Evolutionary conservation across 2,113 vertebrate genomes (phyloP).

Genomic region (Chunga burmeisteri): DNA sequence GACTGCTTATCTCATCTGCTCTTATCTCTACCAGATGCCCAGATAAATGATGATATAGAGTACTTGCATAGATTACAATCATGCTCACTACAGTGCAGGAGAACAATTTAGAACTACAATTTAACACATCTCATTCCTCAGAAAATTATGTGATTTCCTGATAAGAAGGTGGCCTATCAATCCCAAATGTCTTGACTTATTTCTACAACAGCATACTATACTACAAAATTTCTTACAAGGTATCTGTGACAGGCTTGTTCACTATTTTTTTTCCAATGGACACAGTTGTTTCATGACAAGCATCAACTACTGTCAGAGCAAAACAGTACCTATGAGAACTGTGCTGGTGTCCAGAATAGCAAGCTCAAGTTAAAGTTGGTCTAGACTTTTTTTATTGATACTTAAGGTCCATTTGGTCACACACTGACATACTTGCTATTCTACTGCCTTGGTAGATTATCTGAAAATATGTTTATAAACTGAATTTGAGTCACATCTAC

Average conservation of each 20-base stretch:
- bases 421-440: background rate
- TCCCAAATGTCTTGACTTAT: background rate
- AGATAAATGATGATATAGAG: constrained; percentile 27
- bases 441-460: background rate
- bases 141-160: background rate
- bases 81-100: background rate
- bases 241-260: background rate
- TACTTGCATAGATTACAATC: background rate
- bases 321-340: background rate
- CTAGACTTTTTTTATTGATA: background rate
- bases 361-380: background rate
- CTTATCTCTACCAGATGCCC: constrained; percentile 20
- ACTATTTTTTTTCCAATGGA: background rate
- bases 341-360: background rate
- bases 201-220: background rate
- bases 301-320: background rate
- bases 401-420: background rate
- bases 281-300: background rate
- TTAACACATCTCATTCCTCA: background rate
- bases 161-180: background rate
- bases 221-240: background rate
- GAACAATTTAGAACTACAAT: background rate
- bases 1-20: constrained; percentile 22
- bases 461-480: background rate
- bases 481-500: background rate